Conservation (phyloP, 2,888 invertebrate genomes). For the Drosophila trichaetosa region DNA sequence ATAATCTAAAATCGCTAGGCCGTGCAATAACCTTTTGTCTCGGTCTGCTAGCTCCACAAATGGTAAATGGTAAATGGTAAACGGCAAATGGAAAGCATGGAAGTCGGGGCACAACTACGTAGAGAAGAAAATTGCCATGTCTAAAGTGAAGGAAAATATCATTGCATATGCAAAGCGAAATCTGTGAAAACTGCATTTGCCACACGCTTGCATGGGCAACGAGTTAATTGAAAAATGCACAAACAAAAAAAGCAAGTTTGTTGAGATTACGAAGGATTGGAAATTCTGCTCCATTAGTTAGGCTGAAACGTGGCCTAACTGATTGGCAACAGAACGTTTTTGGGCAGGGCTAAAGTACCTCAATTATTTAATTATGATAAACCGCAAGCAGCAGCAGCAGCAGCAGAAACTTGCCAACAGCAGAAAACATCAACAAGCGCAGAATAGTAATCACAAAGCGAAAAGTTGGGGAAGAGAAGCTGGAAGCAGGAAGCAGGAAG, state of each 20-base stretch:
- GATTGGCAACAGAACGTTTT: slow-evolving; percentile 30
- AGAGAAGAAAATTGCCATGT: neutral
- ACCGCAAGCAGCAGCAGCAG: slow-evolving; percentile 1
- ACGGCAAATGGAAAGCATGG: slow-evolving; percentile 13
- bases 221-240: slow-evolving; percentile 51
- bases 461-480: slow-evolving; percentile 10
- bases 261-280: slow-evolving; percentile 10
- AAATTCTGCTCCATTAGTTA: slow-evolving; percentile 53
- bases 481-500: slow-evolving; percentile 61
- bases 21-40: slow-evolving; percentile 76
- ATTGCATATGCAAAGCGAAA: slow-evolving; percentile 34
- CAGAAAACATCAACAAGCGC: slow-evolving; percentile 12
- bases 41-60: slow-evolving; percentile 3
- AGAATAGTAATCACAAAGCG: slow-evolving; percentile 37
- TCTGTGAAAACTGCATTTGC: slow-evolving; percentile 50
- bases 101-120: slow-evolving; percentile 13
- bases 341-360: slow-evolving; percentile 6
- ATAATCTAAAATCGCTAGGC: slow-evolving; percentile 66
- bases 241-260: slow-evolving; percentile 6
- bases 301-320: slow-evolving; percentile 47
- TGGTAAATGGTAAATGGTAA: slow-evolving; percentile 6
- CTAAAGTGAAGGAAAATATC: slow-evolving; percentile 12
- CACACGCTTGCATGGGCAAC: slow-evolving; percentile 9
- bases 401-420: slow-evolving; percentile 13
- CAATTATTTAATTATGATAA: slow-evolving; percentile 48